Evolutionary conservation across 2,113 vertebrate genomes (phyloP).

Genomic region (Willisornis vidua): DNA sequence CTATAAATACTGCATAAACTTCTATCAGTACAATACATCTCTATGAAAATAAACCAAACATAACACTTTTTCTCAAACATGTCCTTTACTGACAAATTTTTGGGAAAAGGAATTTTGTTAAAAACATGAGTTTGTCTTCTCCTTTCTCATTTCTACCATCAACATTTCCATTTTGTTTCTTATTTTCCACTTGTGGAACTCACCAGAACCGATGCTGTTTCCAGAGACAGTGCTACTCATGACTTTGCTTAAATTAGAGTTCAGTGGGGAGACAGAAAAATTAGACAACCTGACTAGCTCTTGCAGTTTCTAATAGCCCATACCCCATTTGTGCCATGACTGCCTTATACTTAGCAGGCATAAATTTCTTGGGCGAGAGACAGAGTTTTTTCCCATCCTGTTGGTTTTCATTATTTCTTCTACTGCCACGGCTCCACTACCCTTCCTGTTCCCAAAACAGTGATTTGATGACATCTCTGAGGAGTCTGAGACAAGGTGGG

Average conservation of each 20-base stretch:
- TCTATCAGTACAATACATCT: neutral
- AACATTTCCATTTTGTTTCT: neutral
- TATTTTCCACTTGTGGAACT: neutral
- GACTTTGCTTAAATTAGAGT: neutral
- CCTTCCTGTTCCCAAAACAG: neutral
- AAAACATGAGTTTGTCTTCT: neutral
- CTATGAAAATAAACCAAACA: neutral
- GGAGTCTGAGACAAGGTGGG: neutral
- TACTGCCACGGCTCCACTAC: neutral
- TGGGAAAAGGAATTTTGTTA: neutral
- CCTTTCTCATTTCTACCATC: neutral
- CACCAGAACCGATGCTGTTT: neutral
- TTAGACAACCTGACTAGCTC: neutral
- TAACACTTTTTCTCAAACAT: neutral
- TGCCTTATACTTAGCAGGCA: neutral
- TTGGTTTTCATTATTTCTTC: neutral
- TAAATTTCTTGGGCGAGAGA: neutral
- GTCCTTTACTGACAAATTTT: neutral
- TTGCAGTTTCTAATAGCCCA: neutral
- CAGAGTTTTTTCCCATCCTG: neutral
- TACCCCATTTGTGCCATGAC: neutral
- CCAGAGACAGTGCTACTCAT: neutral
- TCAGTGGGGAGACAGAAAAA: neutral
- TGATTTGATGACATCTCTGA: neutral
- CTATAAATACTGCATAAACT: neutral